Conservation (phyloP, 2,888 invertebrate species). For the Aleiodes testaceus region DNA sequence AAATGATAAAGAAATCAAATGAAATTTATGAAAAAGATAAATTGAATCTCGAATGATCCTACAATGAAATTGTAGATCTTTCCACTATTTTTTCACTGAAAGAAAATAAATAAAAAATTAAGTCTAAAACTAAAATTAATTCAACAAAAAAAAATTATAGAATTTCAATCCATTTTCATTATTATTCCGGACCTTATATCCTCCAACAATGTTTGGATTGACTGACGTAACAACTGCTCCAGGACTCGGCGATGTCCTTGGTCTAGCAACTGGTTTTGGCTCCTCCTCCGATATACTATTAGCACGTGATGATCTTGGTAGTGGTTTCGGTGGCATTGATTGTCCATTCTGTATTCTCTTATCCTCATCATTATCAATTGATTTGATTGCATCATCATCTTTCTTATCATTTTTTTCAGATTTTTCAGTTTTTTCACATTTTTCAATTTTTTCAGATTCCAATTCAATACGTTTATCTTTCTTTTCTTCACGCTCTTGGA, state of each 20-base stretch:
- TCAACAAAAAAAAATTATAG: background rate
- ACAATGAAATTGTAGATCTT: too few relatives aligned
- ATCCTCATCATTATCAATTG: slow-evolving; percentile 62
- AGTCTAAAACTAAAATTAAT: background rate
- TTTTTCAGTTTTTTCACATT: slow-evolving; percentile 21
- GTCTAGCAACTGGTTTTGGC: slow-evolving; percentile 81
- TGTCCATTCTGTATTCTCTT: slow-evolving; percentile 70
- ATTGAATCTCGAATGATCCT: background rate
- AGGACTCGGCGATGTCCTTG: slow-evolving; percentile 80
- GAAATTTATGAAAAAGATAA: background rate
- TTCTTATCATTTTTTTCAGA: slow-evolving; percentile 55
- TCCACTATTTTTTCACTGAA: background rate
- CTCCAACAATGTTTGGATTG: slow-evolving; percentile 76
- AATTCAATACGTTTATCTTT: slow-evolving; percentile 34
- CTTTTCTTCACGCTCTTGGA: slow-evolving; percentile 46
- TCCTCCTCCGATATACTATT: slow-evolving; percentile 82
- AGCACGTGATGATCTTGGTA: slow-evolving; percentile 84
- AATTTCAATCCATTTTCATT: slow-evolving; percentile 30
- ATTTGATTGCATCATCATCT: slow-evolving; percentile 44
- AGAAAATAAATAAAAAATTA: background rate
- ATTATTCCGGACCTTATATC: slow-evolving; percentile 82
- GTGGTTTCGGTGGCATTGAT: slow-evolving; percentile 82
- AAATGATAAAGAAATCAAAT: background rate
- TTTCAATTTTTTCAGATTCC: slow-evolving; percentile 31
- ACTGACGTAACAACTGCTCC: slow-evolving; percentile 77